Conservation (phyloP, 2,888 invertebrate species). For the Eugnorisma glareosa region DNA sequence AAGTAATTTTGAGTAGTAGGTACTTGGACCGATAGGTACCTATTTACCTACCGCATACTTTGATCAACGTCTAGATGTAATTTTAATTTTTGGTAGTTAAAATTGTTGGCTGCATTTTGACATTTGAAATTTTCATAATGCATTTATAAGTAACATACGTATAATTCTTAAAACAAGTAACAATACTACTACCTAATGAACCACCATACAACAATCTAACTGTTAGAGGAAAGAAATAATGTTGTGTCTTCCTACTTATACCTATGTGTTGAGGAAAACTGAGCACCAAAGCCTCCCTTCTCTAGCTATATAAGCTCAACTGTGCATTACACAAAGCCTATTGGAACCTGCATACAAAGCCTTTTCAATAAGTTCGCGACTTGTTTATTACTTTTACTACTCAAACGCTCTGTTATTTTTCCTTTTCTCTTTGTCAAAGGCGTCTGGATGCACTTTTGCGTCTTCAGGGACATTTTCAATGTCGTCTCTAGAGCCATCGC, state of each 20-base stretch:
- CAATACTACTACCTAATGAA: background rate
- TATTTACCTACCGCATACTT: constrained; percentile 12
- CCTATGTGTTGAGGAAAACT: background rate
- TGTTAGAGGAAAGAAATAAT: background rate
- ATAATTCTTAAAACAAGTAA: background rate
- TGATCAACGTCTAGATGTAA: too few species aligned
- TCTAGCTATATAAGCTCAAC: constrained; percentile 5
- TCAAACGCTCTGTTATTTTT: constrained; percentile 36
- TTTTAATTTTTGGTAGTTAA: too few species aligned
- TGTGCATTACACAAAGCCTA: constrained; percentile 8
- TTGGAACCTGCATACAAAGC: constrained; percentile 12
- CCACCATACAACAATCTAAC: background rate
- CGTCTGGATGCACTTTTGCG: constrained; percentile 35
- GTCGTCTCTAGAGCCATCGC: background rate
- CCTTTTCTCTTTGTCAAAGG: constrained; percentile 47
- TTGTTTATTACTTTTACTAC: constrained; percentile 54
- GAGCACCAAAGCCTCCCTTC: background rate
- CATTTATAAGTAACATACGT: background rate
- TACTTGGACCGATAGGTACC: constrained; percentile 52
- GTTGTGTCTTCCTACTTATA: background rate
- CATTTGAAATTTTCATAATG: too few species aligned
- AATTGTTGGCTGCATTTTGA: background rate
- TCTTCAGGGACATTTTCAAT: constrained; percentile 32
- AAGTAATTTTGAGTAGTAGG: constrained; percentile 69
- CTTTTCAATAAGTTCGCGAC: constrained; percentile 46